phyloP scores from a whole-genome alignment of 2,888 invertebrate species.

The Sphinx pinastri region DNA sequence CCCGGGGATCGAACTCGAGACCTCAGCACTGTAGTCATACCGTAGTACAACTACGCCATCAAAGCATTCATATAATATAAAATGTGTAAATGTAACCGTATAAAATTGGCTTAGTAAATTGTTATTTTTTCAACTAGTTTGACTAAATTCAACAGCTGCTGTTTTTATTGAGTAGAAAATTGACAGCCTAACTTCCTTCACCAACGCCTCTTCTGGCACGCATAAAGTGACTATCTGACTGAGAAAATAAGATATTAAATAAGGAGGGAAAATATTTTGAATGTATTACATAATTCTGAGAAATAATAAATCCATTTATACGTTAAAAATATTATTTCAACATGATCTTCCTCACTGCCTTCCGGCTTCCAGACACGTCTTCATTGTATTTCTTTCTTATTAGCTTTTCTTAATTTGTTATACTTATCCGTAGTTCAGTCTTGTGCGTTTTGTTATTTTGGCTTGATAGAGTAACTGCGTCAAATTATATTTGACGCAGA shows the following conservation, averaged over 20 bases:
- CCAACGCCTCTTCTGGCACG: not conserved
- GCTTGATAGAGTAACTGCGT: not conserved
- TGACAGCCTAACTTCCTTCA: not conserved
- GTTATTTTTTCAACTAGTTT: not conserved
- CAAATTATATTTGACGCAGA: not conserved
- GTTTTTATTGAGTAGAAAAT: not conserved
- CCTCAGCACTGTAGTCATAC: too few relatives aligned
- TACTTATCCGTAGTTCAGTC: conserved; percentile 5
- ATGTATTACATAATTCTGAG: not conserved
- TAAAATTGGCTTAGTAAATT: too few relatives aligned
- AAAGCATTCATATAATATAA: too few relatives aligned
- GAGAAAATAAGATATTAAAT: not conserved
- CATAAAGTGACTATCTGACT: not conserved
- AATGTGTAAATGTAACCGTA: too few relatives aligned
- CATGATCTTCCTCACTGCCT: conserved; percentile 18
- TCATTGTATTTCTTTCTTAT: conserved; percentile 19
- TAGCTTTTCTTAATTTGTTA: conserved; percentile 23
- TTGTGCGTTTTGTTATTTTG: not conserved
- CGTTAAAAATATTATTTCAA: conserved; percentile 23
- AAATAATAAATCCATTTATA: conserved; percentile 20
- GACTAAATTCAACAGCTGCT: not conserved
- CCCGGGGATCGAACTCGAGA: too few relatives aligned
- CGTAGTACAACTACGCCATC: too few relatives aligned
- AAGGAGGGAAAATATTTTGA: not conserved
- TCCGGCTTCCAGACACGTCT: conserved; percentile 22